Percentiles rank a stretch among this genome's conserved stretches.
phyloP scores from a whole-genome alignment of 2,888 invertebrate species.

The Drosophila hamatofila region DNA sequence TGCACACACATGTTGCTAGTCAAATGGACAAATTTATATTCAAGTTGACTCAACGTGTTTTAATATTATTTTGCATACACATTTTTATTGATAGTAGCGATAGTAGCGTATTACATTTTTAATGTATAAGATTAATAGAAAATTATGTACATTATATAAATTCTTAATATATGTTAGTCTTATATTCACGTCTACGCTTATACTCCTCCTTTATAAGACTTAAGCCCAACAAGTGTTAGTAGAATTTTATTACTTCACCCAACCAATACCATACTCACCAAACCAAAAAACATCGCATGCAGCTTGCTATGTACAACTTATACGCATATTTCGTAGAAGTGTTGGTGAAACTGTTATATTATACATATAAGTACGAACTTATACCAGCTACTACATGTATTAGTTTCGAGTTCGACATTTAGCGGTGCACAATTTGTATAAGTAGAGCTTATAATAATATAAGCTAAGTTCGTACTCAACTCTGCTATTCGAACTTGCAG shows the following conservation, averaged over 20 bases:
- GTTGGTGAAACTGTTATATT: constrained; percentile 58
- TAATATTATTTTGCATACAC: background rate
- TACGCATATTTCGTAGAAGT: constrained; percentile 17
- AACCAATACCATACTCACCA: background rate
- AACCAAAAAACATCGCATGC: constrained; percentile 17
- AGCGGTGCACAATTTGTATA: constrained; percentile 1
- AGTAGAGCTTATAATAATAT: constrained; percentile 12
- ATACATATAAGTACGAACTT: constrained; percentile 11
- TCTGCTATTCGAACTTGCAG: constrained; percentile 12
- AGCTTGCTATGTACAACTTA: constrained; percentile 22
- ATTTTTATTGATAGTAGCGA: too few relatives aligned
- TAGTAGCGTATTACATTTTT: too few relatives aligned
- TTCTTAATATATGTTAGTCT: background rate
- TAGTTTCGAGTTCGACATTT: background rate
- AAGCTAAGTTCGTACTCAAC: background rate
- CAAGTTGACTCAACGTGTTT: background rate
- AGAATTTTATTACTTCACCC: background rate
- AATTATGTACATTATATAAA: too few relatives aligned
- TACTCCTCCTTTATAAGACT: background rate
- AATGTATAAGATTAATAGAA: too few relatives aligned
- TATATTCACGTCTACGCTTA: background rate
- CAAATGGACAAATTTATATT: background rate
- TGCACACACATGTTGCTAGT: constrained; percentile 3
- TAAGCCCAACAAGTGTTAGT: constrained; percentile 13
- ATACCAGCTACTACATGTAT: background rate